A percentile compares a stretch with the other conserved stretches of the same genome.
These are phyloP conservation scores for Ditula angustiorana DNA, from an alignment of 2,888 invertebrate species.

Conservation along the genomic window DNA sequence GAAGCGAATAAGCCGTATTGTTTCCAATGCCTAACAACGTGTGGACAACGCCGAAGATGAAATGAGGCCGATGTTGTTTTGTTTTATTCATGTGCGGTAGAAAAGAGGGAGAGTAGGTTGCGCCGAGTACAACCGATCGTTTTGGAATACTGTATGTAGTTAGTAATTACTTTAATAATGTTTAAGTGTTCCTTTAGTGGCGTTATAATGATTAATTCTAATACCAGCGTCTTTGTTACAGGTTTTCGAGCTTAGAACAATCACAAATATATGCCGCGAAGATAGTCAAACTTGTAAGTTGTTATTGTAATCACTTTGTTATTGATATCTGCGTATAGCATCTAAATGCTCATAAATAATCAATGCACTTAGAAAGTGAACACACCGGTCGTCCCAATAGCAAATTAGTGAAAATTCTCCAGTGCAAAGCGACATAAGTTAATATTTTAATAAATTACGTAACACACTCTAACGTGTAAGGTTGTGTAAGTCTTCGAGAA, in stretches of 20 bases:
- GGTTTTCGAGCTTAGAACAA: conserved; percentile 65
- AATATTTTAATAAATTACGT: conserved; percentile 26
- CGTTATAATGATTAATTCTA: conserved; percentile 42
- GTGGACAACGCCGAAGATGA: conserved; percentile 21
- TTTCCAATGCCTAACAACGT: conserved; percentile 41
- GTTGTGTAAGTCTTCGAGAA: conserved; percentile 67
- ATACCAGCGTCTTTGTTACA: conserved; percentile 63
- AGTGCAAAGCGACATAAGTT: conserved; percentile 15
- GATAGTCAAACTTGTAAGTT: conserved; percentile 55
- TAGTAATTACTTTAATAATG: conserved; percentile 9
- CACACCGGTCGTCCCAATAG: conserved; percentile 15
- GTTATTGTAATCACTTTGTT: conserved; percentile 3
- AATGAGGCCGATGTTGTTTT: conserved; percentile 40
- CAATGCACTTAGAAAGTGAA: conserved; percentile 44
- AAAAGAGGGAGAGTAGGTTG: conserved; percentile 40
- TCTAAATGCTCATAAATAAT: conserved; percentile 38
- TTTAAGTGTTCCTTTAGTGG: conserved; percentile 42
- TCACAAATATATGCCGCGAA: conserved; percentile 78
- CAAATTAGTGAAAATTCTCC: conserved; percentile 32
- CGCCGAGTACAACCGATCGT: conserved; percentile 9
- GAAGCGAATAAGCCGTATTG: conserved; percentile 44
- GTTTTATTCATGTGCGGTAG: conserved; percentile 38
- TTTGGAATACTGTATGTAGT: background rate
- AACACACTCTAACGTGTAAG: conserved; percentile 44
- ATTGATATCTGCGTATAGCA: conserved; percentile 11